These are phyloP conservation scores for Drosophila planitibia DNA, from an alignment of 2,888 invertebrate species.

Conservation along the genomic window DNA sequence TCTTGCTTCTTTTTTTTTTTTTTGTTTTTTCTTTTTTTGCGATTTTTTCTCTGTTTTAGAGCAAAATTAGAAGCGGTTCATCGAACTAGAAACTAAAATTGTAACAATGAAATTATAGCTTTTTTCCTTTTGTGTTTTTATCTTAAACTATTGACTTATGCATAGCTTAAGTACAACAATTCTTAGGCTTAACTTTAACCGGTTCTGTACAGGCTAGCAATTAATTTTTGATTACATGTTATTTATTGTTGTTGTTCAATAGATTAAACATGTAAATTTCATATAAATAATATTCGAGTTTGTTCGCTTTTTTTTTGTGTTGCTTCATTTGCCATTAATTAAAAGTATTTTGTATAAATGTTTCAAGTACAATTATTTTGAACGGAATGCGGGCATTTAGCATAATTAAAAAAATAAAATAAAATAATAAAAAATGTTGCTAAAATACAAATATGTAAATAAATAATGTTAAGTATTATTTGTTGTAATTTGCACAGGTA, in stretches of 20 bases:
- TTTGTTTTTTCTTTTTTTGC: neutral
- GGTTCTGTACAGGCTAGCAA: slow-evolving; percentile 64
- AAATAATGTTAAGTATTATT: slow-evolving; percentile 58
- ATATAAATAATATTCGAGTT: slow-evolving; percentile 54
- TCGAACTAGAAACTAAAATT: slow-evolving; percentile 18
- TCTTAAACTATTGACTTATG: slow-evolving; percentile 30
- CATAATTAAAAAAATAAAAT: slow-evolving; percentile 7
- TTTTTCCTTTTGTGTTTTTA: neutral
- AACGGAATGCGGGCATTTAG: slow-evolving; percentile 74
- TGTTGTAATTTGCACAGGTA: slow-evolving; percentile 78
- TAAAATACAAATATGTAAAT: slow-evolving; percentile 43
- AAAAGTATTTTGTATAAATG: slow-evolving; percentile 8
- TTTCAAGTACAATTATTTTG: slow-evolving; percentile 58
- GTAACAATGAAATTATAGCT: slow-evolving; percentile 35
- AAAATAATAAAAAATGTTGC: slow-evolving; percentile 12
- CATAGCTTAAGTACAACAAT: slow-evolving; percentile 72
- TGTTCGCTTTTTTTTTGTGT: slow-evolving; percentile 37
- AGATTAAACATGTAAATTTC: slow-evolving; percentile 6
- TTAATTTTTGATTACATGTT: slow-evolving; percentile 31
- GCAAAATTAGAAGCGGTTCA: slow-evolving; percentile 10
- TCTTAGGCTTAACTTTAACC: slow-evolving; percentile 71
- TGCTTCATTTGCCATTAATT: slow-evolving; percentile 43
- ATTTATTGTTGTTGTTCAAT: slow-evolving; percentile 15
- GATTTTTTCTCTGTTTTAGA: slow-evolving; percentile 8
- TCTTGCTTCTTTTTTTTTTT: neutral